phyloP scores from a whole-genome alignment of 2,888 invertebrate species.

The Spilosoma lubricipeda region DNA sequence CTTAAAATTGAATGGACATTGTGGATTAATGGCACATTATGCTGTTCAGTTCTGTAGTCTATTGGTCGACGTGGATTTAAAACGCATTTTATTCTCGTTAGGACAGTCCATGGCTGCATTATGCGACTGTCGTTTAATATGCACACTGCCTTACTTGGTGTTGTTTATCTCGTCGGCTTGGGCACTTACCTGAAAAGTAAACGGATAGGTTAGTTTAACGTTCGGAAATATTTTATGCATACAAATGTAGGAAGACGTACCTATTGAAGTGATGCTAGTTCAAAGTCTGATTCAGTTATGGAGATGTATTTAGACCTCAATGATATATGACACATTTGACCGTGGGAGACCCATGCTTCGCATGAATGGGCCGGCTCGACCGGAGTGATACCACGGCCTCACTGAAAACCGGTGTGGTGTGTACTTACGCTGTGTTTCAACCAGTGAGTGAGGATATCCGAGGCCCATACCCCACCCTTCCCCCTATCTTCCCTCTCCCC shows the following conservation, averaged over 20 bases:
- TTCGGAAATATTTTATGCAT: constrained; percentile 10
- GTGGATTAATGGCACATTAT: constrained; percentile 70
- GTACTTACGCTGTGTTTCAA: too few relatives aligned
- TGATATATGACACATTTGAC: neutral
- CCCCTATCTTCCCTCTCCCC: too few relatives aligned
- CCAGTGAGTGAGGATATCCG: too few relatives aligned
- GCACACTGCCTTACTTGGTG: constrained; percentile 50
- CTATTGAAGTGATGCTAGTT: neutral
- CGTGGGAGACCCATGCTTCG: too few relatives aligned
- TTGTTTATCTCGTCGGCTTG: constrained; percentile 41
- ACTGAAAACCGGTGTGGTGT: too few relatives aligned
- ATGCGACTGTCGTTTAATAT: constrained; percentile 56
- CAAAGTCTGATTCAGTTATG: neutral
- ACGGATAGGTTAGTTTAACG: constrained; percentile 36
- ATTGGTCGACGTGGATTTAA: constrained; percentile 67
- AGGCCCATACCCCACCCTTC: too few relatives aligned
- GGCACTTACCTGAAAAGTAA: constrained; percentile 76
- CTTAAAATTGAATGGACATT: constrained; percentile 62
- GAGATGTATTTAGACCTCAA: too few relatives aligned
- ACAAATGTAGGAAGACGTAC: neutral
- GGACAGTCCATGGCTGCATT: constrained; percentile 51
- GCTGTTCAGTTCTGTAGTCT: constrained; percentile 43
- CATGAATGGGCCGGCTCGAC: too few relatives aligned
- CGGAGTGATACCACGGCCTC: too few relatives aligned
- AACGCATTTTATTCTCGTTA: constrained; percentile 77